Percentiles rank a stretch among this genome's conserved stretches.
Conservation (phyloP, 2,113 vertebrate genomes). For the Callopanchax toddi region DNA sequence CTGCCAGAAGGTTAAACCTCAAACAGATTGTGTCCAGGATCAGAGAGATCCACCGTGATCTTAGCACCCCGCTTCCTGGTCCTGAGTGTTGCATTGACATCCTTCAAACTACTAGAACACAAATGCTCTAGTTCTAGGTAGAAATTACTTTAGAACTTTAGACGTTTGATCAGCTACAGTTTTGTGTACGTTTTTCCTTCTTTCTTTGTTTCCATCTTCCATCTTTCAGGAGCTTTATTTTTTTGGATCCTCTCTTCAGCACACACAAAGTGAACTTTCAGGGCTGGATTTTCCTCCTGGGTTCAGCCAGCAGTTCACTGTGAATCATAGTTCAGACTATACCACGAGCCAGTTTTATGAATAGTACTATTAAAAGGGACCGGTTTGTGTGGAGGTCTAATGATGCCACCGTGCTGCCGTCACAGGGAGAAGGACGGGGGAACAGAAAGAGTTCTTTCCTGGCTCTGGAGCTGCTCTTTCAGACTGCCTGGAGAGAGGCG, state of each 20-base stretch:
- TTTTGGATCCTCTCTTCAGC: slow-evolving; percentile 22
- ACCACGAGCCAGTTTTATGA: slow-evolving; percentile 61
- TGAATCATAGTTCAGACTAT: slow-evolving; percentile 27
- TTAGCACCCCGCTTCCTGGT: too few relatives aligned
- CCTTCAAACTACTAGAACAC: not conserved
- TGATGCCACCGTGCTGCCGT: slow-evolving; percentile 60
- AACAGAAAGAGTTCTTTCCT: slow-evolving; percentile 67
- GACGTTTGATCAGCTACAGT: not conserved
- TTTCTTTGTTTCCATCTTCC: slow-evolving; percentile 29
- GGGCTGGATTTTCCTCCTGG: slow-evolving; percentile 42
- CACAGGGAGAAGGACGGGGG: slow-evolving; percentile 19
- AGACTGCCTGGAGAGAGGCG: slow-evolving; percentile 39
- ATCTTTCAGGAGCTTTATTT: slow-evolving; percentile 18
- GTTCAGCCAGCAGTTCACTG: slow-evolving; percentile 33
- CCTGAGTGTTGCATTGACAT: too few relatives aligned
- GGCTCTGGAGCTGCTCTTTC: slow-evolving; percentile 56
- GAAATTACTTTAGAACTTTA: not conserved
- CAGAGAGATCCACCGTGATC: too few relatives aligned
- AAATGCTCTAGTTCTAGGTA: not conserved
- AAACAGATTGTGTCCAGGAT: too few relatives aligned
- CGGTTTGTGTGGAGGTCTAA: slow-evolving; percentile 52
- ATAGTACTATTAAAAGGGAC: slow-evolving; percentile 67
- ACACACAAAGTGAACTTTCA: slow-evolving; percentile 35
- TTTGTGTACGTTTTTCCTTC: slow-evolving; percentile 22
- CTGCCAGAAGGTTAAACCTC: too few relatives aligned